Evolutionary conservation across 2,888 invertebrate genomes (phyloP).

Genomic region (Lycaena phlaeas): DNA sequence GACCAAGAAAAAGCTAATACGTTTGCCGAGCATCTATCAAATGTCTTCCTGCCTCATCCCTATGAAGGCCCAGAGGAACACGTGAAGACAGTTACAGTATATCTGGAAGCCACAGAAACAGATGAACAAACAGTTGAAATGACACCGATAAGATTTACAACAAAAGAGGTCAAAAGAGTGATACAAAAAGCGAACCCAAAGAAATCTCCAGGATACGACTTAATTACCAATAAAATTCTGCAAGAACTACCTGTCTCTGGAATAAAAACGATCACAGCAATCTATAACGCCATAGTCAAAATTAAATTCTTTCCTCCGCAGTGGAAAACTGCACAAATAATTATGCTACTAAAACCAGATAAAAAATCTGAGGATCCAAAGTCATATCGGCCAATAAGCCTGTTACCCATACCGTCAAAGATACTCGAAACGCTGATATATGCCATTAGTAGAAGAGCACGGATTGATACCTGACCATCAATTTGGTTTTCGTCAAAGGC

Average conservation of each 20-base stretch:
- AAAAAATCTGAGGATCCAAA: not conserved
- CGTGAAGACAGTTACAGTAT: not conserved
- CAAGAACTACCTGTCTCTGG: slow-evolving; percentile 9
- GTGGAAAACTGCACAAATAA: slow-evolving; percentile 14
- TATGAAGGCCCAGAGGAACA: slow-evolving; percentile 6
- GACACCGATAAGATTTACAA: no score
- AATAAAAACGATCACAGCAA: slow-evolving; percentile 8
- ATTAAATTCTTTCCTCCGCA: slow-evolving; percentile 10
- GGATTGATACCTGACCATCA: no score
- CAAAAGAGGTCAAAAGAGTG: slow-evolving; percentile 2
- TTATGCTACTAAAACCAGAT: not conserved
- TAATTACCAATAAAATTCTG: slow-evolving; percentile 8
- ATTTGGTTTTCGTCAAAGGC: no score
- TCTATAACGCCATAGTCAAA: slow-evolving; percentile 12
- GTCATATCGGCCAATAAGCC: not conserved
- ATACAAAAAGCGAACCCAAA: slow-evolving; percentile 5
- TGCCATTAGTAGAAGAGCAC: no score
- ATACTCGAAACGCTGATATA: no score
- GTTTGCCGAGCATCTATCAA: slow-evolving; percentile 7
- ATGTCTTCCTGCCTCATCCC: slow-evolving; percentile 9
- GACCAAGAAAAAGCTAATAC: slow-evolving; percentile 9
- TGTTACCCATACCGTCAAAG: no score
- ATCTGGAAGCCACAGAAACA: not conserved
- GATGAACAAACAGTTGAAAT: not conserved
- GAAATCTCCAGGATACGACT: slow-evolving; percentile 13